Evolutionary conservation across 2,797 vertebrate species (phyloP), one percentile per base, ranked within the genome.

Genomic region (Hoplostethus mediterraneus): DNA sequence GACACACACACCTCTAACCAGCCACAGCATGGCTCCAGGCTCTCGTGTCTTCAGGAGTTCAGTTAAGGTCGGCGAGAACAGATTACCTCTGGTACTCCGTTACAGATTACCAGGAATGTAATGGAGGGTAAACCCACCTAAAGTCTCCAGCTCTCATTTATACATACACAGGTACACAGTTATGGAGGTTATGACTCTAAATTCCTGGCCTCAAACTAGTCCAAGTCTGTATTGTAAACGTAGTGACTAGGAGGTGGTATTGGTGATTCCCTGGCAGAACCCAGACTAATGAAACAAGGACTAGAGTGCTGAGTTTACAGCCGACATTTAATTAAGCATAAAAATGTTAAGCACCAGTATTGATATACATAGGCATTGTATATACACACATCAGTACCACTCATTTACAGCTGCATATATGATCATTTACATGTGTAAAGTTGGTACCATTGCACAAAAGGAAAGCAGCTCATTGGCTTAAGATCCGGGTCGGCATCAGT

Each of bases 371-470:
- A 81, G 40, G 75, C 62, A 72, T 75, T 66, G 67, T 80, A 83
- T 82, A 86, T 83, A 91, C 77, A 92, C 56, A 79, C 62, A 61
- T 52, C 52, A 47, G 51, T 64, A 85, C 85, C 85, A 79, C 58
- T 57, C 67, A 62, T 93, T 93, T 95, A 96, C 93, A 96, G 87
- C 88, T 94, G 94, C 69, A 68, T 59, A 60, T 13, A 33, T 33
- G 33, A 33, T 33, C 2, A 33, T 33, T 33, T 33, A 33, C 33
- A 33, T 33, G 33, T 33, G 33, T 33, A 53, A 10, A 38, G 92
- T 90, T 88, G 91, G 93, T 90, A 94, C 89, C 83, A 92, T 94
- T 65, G 84, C 77, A 92, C 92, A 93, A 94, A 31, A 16, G 67
- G 47, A 93, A 95, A 94, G 94, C 92, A 89, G 92, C 88, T 89